Conservation (phyloP, 2,113 vertebrate species). For the Gymnogyps californianus region DNA sequence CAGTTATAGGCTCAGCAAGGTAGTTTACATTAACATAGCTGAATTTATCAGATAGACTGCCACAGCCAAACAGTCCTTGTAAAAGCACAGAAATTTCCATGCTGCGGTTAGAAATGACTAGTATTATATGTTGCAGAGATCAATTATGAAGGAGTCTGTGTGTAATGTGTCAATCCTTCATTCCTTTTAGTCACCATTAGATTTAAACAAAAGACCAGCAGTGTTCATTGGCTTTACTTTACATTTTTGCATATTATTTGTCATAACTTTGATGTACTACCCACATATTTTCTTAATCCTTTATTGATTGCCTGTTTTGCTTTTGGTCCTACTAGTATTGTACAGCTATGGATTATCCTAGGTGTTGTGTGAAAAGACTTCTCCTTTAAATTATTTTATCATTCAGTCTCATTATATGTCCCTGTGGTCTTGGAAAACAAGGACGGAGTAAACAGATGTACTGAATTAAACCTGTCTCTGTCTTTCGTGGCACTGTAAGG, state of each 20-base stretch:
- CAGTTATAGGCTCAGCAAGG: not conserved
- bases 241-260: not conserved
- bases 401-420: not conserved
- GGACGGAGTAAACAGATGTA: not conserved
- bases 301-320: not conserved
- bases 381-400: not conserved
- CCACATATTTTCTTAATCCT: not conserved
- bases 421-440: not conserved
- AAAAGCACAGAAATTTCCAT: not conserved
- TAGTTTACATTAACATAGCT: not conserved
- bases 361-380: not conserved
- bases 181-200: not conserved
- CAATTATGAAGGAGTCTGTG: not conserved
- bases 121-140: not conserved
- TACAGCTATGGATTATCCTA: not conserved
- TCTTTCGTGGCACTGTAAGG: not conserved
- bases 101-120: not conserved
- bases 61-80: not conserved
- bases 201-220: not conserved
- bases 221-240: not conserved
- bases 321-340: not conserved
- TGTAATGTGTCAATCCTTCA: not conserved
- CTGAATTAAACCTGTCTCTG: not conserved
- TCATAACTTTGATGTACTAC: not conserved
- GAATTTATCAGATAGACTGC: not conserved